These are phyloP conservation scores for Streptopelia turtur DNA, from an alignment of 2,797 vertebrate genomes.

Conservation along the genomic window DNA sequence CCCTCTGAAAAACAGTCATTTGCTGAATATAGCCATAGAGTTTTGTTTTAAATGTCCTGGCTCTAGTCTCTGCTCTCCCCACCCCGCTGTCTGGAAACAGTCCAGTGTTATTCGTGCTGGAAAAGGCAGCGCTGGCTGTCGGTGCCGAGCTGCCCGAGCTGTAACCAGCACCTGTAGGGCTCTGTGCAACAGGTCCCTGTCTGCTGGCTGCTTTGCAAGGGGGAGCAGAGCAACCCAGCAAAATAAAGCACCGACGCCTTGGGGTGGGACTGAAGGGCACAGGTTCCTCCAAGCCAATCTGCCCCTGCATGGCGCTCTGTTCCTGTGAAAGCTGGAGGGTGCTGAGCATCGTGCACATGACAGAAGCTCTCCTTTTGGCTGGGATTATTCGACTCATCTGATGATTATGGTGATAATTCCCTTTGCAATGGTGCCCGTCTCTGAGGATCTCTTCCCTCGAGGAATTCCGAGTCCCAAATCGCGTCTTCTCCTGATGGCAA, in stretches of 20 bases:
- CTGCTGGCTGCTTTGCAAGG: not conserved
- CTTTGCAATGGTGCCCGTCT: slow-evolving; percentile 20
- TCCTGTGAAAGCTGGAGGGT: not conserved
- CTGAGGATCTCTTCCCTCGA: not conserved
- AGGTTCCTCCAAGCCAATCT: not conserved
- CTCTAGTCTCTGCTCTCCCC: not conserved
- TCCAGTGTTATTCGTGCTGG: not conserved
- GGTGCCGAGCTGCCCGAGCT: not conserved
- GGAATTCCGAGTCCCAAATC: slow-evolving; percentile 45
- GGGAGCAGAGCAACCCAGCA: not conserved
- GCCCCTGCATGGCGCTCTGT: not conserved
- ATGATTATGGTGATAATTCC: slow-evolving; percentile 57
- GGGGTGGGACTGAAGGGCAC: not conserved
- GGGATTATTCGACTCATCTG: slow-evolving; percentile 47
- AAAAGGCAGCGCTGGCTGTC: not conserved
- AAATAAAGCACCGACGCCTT: accelerated
- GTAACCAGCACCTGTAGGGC: slow-evolving; percentile 17
- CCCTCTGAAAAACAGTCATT: not conserved
- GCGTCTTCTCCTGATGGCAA: slow-evolving; percentile 21
- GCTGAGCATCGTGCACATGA: not conserved
- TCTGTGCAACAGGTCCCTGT: not conserved
- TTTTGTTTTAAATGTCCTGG: slow-evolving; percentile 15
- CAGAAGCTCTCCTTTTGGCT: not conserved
- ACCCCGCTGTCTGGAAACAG: not conserved
- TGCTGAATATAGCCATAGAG: not conserved